Percentiles rank a stretch among this genome's conserved stretches.
These are phyloP conservation scores for Geophilus truncorum DNA, from an alignment of 2,888 invertebrate species.

Conservation along the genomic window DNA sequence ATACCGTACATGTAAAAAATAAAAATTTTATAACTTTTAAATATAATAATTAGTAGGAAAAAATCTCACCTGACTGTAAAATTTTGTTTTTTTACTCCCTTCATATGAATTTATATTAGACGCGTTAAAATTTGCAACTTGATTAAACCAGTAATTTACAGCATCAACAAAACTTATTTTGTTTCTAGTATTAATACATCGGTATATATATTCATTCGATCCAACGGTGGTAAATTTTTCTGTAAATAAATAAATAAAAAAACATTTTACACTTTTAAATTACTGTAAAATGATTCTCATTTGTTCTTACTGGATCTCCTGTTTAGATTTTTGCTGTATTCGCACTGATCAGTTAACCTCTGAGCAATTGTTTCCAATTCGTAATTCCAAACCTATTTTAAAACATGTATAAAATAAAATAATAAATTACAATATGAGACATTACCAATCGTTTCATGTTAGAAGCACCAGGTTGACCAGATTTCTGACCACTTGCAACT, in stretches of 20 bases:
- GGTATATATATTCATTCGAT: background rate
- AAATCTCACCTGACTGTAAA: no score
- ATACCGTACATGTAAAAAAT: no score
- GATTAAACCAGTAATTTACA: no score
- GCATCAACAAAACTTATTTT: no score
- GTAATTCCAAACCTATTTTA: background rate
- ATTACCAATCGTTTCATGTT: constrained; percentile 23
- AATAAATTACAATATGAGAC: background rate
- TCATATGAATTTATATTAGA: no score
- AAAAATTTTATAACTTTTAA: no score
- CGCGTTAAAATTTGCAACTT: no score
- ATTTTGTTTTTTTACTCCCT: no score
- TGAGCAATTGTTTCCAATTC: constrained; percentile 14
- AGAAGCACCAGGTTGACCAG: background rate
- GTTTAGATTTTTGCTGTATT: background rate
- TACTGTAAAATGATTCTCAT: no score
- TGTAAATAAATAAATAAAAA: background rate
- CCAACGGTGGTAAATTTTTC: background rate
- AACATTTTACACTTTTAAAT: background rate
- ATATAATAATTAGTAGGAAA: no score
- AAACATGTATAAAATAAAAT: background rate
- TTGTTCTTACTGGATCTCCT: background rate
- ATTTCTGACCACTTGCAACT: background rate
- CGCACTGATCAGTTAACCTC: background rate
- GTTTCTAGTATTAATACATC: no score